A percentile compares a stretch with the other conserved stretches of the same genome.
Conservation (phyloP, 2,888 invertebrate species). For the Linnaemya tessellans region DNA sequence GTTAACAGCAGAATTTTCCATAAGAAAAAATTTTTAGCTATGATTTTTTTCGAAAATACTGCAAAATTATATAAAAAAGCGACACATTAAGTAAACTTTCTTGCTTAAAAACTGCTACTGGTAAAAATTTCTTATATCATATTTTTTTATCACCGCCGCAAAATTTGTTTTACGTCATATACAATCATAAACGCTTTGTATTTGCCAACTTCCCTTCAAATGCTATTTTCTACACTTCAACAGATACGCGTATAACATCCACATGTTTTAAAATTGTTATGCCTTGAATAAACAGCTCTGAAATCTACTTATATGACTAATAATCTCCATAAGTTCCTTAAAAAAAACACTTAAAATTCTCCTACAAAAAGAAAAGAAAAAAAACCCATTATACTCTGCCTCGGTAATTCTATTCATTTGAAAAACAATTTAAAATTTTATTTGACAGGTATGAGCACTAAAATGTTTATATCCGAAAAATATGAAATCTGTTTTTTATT, state of each 20-base stretch:
- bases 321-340: background rate
- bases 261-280: background rate
- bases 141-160: no score
- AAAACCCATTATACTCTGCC: slow-evolving; percentile 16
- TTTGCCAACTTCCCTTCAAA: background rate
- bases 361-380: background rate
- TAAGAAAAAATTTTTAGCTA: no score
- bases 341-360: slow-evolving; percentile 26
- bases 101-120: no score
- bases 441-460: slow-evolving; percentile 35
- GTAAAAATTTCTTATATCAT: no score
- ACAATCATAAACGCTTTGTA: background rate
- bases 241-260: background rate
- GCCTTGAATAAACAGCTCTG: background rate
- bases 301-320: slow-evolving; percentile 24
- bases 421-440: background rate
- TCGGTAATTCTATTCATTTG: slow-evolving; percentile 2
- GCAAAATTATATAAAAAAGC: no score
- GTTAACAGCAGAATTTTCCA: no score
- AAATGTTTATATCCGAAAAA: slow-evolving; percentile 1
- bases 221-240: background rate
- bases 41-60: no score
- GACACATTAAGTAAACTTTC: no score
- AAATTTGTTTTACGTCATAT: no score
- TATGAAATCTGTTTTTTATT: slow-evolving; percentile 15